Conservation (phyloP, 2,888 invertebrate species). For the Trilocha varians region DNA sequence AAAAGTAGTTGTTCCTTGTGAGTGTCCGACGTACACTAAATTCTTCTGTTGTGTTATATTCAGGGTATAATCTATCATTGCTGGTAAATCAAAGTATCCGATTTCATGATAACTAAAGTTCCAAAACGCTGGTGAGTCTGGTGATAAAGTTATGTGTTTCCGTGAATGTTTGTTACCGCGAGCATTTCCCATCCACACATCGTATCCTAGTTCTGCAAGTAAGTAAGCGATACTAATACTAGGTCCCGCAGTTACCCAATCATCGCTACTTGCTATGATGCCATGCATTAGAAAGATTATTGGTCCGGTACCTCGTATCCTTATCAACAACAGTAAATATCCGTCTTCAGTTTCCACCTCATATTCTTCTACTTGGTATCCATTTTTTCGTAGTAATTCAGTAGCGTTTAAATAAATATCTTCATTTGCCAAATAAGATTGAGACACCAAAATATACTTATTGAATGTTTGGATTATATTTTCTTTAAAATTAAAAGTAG, state of each 20-base stretch:
- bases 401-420: background rate
- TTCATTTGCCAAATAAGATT: background rate
- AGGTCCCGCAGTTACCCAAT: constrained; percentile 5
- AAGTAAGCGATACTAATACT: constrained; percentile 49
- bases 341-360: constrained; percentile 78
- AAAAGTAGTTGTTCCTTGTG: constrained; percentile 76
- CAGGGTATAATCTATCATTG: constrained; percentile 78
- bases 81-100: constrained; percentile 78
- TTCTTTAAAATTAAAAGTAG: no score
- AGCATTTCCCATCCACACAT: constrained; percentile 82
- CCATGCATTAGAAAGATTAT: constrained; percentile 6
- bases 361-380: constrained; percentile 25
- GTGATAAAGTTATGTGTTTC: constrained; percentile 45
- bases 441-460: background rate
- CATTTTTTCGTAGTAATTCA: constrained; percentile 7
- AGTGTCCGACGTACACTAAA: constrained; percentile 81
- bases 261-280: constrained; percentile 3
- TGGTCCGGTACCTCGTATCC: constrained; percentile 67
- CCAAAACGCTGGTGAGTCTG: constrained; percentile 53
- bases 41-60: constrained; percentile 58
- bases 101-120: constrained; percentile 82
- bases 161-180: constrained; percentile 77
- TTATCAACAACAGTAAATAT: constrained; percentile 79
- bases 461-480: no score
- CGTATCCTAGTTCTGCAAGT: constrained; percentile 72